Evolutionary conservation across 64 coral and sea anemone genomes (phyloP).

Genomic region (Dendronephthya gigantea): DNA sequence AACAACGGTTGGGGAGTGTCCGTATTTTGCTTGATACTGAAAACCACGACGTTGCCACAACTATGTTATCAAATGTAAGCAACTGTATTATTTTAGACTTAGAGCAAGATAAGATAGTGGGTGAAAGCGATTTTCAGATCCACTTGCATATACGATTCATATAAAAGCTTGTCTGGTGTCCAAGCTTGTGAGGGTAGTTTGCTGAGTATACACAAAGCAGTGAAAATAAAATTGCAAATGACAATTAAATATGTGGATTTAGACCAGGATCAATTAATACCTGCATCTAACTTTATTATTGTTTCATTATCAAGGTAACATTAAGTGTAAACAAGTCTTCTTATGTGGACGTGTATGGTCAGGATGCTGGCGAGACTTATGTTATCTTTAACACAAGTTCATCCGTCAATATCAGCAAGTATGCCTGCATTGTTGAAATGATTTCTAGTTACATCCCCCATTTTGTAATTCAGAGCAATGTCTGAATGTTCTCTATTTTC

Average conservation of each 20-base stretch:
- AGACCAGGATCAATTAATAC: background rate
- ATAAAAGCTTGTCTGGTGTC: too few species aligned
- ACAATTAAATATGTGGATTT: too few species aligned
- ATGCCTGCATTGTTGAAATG: background rate
- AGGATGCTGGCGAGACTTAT: background rate
- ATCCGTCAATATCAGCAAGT: conserved; percentile 5
- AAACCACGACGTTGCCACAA: background rate
- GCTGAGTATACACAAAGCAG: too few species aligned
- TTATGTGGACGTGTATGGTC: background rate
- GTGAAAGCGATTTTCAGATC: too few species aligned
- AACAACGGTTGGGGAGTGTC: background rate
- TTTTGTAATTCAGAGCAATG: background rate
- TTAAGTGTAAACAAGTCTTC: background rate
- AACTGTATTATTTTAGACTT: background rate
- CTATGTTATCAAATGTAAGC: background rate
- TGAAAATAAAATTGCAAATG: too few species aligned
- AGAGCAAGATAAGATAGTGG: background rate
- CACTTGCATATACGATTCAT: too few species aligned
- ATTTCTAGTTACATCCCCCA: background rate
- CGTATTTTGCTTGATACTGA: background rate
- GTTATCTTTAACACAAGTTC: conserved; percentile 5
- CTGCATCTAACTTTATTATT: background rate
- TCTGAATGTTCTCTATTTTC: background rate
- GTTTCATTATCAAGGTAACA: background rate
- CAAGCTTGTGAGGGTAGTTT: too few species aligned